phyloP scores from a whole-genome alignment of 2,797 vertebrate genomes.

The Pipistrellus pipistrellus region DNA sequence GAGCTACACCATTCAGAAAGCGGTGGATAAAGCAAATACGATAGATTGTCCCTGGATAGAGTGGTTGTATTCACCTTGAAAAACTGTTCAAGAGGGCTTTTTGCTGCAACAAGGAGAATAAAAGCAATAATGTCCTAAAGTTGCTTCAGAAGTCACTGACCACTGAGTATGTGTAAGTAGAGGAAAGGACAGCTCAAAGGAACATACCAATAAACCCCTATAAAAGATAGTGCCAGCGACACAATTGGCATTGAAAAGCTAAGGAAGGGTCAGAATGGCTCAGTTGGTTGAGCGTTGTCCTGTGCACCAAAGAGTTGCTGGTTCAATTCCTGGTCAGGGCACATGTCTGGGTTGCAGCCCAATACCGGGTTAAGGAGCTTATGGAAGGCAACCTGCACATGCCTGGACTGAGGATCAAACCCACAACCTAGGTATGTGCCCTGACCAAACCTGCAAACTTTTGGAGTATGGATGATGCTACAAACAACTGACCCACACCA shows the following conservation, averaged over 20 bases:
- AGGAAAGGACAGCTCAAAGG: background rate
- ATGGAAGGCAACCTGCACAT: background rate
- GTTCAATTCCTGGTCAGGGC: background rate
- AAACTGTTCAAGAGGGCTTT: background rate
- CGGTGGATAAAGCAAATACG: background rate
- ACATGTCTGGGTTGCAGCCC: background rate
- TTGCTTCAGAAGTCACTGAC: background rate
- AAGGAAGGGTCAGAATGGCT: background rate
- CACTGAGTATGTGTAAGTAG: background rate
- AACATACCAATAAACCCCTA: background rate
- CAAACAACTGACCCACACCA: too few relatives aligned
- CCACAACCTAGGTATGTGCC: background rate
- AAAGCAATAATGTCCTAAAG: background rate
- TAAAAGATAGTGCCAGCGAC: background rate
- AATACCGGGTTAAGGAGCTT: background rate
- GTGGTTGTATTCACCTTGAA: background rate
- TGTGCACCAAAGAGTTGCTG: background rate
- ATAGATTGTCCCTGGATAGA: background rate
- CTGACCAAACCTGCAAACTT: background rate
- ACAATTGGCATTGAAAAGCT: background rate
- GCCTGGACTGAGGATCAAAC: too few relatives aligned
- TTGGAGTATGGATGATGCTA: too few relatives aligned
- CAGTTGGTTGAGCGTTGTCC: background rate
- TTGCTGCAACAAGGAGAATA: background rate
- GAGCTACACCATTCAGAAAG: background rate